Conservation (phyloP, 1,140 invertebrate genomes). For the Apis cerana region DNA sequence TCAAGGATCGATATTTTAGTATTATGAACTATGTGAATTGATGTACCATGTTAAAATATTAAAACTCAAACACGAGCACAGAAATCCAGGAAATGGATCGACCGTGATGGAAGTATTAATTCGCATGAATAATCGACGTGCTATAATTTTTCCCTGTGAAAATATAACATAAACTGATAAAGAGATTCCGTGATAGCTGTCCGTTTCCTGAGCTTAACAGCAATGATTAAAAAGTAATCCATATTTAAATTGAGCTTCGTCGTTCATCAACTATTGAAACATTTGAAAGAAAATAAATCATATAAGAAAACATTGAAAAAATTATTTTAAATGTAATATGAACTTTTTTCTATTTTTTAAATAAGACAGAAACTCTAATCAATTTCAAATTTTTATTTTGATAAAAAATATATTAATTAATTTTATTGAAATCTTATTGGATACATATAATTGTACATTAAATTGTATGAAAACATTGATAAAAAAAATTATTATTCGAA, state of each 20-base stretch:
- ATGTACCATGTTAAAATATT: neutral
- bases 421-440: too few relatives aligned
- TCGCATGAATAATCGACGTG: neutral
- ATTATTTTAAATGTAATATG: neutral
- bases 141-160: slow-evolving; percentile 12
- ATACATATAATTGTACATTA: neutral
- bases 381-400: neutral
- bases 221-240: slow-evolving; percentile 1
- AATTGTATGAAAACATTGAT: neutral
- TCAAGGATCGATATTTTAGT: neutral
- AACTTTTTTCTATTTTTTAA: neutral
- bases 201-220: neutral
- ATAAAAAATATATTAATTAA: neutral
- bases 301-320: neutral
- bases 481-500: neutral
- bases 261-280: too few relatives aligned
- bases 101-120: neutral
- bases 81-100: neutral
- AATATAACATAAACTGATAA: neutral
- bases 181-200: neutral
- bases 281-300: neutral
- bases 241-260: slow-evolving; percentile 1
- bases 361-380: neutral
- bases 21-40: neutral
- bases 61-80: neutral